phyloP scores from a whole-genome alignment of 2,113 vertebrate species.

The Natator depressus region DNA sequence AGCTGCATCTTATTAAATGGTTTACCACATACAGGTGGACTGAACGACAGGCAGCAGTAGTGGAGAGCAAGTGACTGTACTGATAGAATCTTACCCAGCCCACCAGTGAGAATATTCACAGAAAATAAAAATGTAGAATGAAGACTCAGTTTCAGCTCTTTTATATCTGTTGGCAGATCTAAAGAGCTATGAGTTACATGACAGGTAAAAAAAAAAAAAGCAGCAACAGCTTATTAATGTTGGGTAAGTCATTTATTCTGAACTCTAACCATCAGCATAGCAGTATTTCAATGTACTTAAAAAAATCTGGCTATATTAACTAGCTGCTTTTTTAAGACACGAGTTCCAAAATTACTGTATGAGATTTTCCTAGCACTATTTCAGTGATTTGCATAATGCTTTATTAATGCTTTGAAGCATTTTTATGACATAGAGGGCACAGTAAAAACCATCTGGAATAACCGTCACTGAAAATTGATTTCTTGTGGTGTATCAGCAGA shows the following conservation, averaged over 20 bases:
- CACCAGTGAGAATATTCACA: neutral
- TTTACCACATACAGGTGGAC: neutral
- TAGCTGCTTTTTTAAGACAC: neutral
- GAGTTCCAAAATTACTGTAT: neutral
- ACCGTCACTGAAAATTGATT: neutral
- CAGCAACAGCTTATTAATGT: neutral
- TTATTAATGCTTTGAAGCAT: neutral
- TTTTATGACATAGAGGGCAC: neutral
- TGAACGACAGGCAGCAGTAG: neutral
- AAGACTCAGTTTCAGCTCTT: no score
- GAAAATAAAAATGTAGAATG: neutral
- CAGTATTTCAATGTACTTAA: neutral
- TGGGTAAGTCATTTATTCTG: neutral
- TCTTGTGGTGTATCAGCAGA: neutral
- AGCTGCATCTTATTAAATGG: neutral
- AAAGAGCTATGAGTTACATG: neutral
- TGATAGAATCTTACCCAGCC: neutral
- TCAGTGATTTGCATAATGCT: neutral
- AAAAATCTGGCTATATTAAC: no score
- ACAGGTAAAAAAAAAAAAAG: neutral
- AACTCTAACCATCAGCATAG: no score
- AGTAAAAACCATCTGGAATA: neutral
- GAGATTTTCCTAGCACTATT: neutral
- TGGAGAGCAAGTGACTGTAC: neutral
- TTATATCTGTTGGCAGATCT: neutral